These are phyloP conservation scores for Percopsis transmontana DNA, from an alignment of 2,113 vertebrate genomes.

Conservation along the genomic window DNA sequence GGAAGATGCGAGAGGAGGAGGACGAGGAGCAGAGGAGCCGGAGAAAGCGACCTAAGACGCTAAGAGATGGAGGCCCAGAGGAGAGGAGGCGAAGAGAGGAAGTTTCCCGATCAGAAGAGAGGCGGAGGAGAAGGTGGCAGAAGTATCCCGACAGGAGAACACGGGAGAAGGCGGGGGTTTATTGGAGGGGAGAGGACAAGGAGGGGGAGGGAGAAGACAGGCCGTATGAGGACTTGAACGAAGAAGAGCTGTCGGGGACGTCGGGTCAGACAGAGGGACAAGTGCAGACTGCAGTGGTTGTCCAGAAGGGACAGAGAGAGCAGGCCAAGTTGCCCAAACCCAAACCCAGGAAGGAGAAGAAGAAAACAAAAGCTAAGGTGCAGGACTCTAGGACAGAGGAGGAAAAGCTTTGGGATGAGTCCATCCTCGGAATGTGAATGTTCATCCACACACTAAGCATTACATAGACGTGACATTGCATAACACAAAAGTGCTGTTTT, in stretches of 20 bases:
- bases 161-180: too few species aligned
- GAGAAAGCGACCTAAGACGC: neutral
- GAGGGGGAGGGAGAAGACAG: conserved; percentile 9
- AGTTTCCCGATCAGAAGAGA: conserved; percentile 39
- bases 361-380: conserved; percentile 68
- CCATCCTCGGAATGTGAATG: conserved; percentile 79
- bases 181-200: conserved; percentile 14
- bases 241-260: neutral
- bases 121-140: conserved; percentile 28
- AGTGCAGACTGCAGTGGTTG: conserved; percentile 36
- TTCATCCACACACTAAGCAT: too few species aligned
- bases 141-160: neutral
- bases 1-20: conserved; percentile 31
- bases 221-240: conserved; percentile 11
- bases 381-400: conserved; percentile 82
- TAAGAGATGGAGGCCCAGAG: neutral
- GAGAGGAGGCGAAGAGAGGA: conserved; percentile 54
- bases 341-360: conserved; percentile 79
- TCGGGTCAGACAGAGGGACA: conserved; percentile 26
- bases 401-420: conserved; percentile 88
- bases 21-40: conserved; percentile 45
- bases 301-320: conserved; percentile 54
- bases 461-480: neutral
- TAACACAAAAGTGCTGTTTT: conserved; percentile 11
- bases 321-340: conserved; percentile 63